Conservation (phyloP, 2,797 vertebrate species). For the Acrossocheilus fasciatus region DNA sequence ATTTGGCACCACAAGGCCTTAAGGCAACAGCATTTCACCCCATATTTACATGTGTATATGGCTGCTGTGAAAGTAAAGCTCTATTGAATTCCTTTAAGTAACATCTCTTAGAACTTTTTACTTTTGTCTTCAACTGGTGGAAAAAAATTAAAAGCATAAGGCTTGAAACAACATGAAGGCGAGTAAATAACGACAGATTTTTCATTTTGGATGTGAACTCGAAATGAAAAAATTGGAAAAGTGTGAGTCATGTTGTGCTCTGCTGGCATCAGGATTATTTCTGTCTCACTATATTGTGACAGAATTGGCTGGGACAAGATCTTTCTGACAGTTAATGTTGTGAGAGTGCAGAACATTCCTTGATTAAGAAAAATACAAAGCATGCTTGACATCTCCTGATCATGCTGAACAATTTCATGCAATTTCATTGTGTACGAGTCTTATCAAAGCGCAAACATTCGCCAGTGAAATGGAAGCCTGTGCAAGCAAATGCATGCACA, state of each 20-base stretch:
- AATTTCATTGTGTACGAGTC: slow-evolving; percentile 16
- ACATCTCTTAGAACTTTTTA: neutral
- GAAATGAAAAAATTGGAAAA: neutral
- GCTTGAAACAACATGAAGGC: neutral
- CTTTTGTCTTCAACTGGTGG: neutral
- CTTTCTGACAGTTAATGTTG: slow-evolving; percentile 20
- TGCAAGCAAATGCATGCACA: slow-evolving; percentile 17
- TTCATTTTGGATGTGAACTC: neutral
- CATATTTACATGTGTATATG: neutral
- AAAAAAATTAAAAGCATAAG: neutral
- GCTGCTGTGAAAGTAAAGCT: neutral
- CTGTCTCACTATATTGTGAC: neutral
- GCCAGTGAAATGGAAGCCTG: slow-evolving; percentile 19
- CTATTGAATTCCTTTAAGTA: neutral
- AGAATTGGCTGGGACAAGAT: neutral
- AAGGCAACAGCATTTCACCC: neutral
- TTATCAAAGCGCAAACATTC: slow-evolving; percentile 30
- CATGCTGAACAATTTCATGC: slow-evolving; percentile 26
- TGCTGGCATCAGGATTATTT: slow-evolving; percentile 15
- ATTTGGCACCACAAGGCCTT: neutral
- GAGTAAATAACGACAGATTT: slow-evolving; percentile 5
- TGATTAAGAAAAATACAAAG: slow-evolving; percentile 14
- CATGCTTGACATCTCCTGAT: slow-evolving; percentile 26
- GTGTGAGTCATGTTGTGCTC: neutral
- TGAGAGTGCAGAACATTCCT: slow-evolving; percentile 8